phyloP scores from a whole-genome alignment of 2,797 vertebrate species.

The Alauda arvensis region DNA sequence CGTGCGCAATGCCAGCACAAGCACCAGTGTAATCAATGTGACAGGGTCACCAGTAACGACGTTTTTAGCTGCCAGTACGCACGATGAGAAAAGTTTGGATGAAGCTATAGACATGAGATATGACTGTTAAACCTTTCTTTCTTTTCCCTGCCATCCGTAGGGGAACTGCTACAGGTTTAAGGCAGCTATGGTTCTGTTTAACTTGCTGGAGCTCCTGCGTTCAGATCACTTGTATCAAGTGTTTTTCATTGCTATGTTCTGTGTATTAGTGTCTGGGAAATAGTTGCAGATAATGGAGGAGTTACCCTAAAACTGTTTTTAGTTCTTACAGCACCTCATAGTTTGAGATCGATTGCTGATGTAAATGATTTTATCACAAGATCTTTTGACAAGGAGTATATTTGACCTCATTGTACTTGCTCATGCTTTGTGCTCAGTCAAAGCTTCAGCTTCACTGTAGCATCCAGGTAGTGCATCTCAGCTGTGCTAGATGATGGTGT shows the following conservation, averaged over 20 bases:
- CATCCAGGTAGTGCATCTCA: conserved; percentile 69
- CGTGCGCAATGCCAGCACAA: conserved; percentile 84
- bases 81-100: conserved; percentile 91
- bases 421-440: conserved; percentile 86
- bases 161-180: conserved; percentile 83
- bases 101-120: conserved; percentile 97
- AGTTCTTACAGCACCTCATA: conserved; percentile 81
- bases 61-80: conserved; percentile 89
- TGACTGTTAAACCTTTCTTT: conserved; percentile 87
- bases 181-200: conserved; percentile 92
- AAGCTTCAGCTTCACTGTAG: conserved; percentile 71
- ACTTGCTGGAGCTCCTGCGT: conserved; percentile 86
- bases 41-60: conserved; percentile 85
- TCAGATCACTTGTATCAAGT: conserved; percentile 91
- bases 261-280: conserved; percentile 84
- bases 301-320: conserved; percentile 80
- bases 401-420: conserved; percentile 83
- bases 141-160: conserved; percentile 73
- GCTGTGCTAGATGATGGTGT: conserved; percentile 36
- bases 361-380: conserved; percentile 87
- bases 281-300: conserved; percentile 82
- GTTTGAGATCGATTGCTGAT: conserved; percentile 81
- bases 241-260: conserved; percentile 85
- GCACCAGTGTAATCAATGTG: conserved; percentile 89
- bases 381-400: conserved; percentile 86